Conservation (phyloP, 2,113 vertebrate species). For the Spheniscus mendiculus region DNA sequence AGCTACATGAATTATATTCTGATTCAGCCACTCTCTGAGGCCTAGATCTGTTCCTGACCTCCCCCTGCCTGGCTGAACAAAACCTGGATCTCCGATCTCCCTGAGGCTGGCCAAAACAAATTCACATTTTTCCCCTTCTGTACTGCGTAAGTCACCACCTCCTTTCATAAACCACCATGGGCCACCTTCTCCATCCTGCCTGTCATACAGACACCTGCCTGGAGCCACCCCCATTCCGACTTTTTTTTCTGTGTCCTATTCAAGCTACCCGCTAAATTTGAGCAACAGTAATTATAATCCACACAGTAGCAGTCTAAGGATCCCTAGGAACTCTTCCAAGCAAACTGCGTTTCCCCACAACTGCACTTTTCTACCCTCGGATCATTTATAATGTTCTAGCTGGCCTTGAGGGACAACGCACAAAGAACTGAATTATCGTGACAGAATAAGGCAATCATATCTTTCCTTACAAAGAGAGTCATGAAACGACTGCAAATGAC, state of each 20-base stretch:
- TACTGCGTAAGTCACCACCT: neutral
- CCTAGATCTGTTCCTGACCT: neutral
- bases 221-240: no score
- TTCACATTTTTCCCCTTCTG: neutral
- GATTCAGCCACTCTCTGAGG: neutral
- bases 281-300: neutral
- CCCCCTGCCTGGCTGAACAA: neutral
- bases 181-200: neutral
- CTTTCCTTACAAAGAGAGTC: neutral
- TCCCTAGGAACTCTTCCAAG: neutral
- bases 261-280: neutral
- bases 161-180: neutral
- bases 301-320: neutral
- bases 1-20: neutral
- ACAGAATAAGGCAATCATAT: neutral
- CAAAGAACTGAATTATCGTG: neutral
- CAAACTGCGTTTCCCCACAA: neutral
- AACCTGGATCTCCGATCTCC: neutral
- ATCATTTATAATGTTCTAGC: neutral
- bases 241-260: neutral
- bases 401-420: neutral
- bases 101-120: neutral
- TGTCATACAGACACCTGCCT: neutral
- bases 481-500: neutral
- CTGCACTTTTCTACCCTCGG: neutral